Evolutionary conservation across 2,113 vertebrate species (phyloP).

Genomic region (Syrrhaptes paradoxus): DNA sequence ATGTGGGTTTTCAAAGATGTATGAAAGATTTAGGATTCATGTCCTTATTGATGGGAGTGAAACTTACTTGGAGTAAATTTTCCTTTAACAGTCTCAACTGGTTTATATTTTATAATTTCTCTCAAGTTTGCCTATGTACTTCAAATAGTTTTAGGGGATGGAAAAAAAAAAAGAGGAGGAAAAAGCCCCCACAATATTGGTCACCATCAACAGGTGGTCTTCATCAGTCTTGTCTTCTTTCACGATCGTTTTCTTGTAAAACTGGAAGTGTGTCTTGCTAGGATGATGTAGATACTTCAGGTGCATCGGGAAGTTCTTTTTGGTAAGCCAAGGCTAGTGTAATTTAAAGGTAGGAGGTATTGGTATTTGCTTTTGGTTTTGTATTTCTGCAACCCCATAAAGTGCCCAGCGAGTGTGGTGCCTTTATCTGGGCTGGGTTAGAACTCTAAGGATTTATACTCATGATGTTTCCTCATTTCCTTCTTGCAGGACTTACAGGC

Average conservation of each 20-base stretch:
- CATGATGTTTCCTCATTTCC: background rate
- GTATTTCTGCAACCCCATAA: background rate
- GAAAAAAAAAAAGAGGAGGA: background rate
- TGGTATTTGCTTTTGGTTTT: background rate
- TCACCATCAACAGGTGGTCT: background rate
- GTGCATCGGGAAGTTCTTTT: background rate
- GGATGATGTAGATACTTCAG: background rate
- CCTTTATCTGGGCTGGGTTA: background rate
- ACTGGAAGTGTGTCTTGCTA: background rate
- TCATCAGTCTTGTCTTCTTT: background rate
- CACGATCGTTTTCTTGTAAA: background rate
- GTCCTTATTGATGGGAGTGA: background rate
- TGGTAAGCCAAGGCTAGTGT: background rate
- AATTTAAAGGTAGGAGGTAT: background rate
- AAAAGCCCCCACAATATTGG: accelerated
- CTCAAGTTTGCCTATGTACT: background rate
- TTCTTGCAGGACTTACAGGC: background rate
- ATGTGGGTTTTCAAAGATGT: background rate
- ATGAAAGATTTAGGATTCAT: background rate
- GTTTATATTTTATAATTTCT: background rate
- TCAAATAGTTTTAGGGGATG: background rate
- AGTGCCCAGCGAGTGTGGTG: background rate
- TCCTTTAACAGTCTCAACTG: background rate
- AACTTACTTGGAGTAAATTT: background rate
- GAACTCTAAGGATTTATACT: background rate